Conservation (phyloP, 2,888 invertebrate genomes). For the Melanchra persicariae region DNA sequence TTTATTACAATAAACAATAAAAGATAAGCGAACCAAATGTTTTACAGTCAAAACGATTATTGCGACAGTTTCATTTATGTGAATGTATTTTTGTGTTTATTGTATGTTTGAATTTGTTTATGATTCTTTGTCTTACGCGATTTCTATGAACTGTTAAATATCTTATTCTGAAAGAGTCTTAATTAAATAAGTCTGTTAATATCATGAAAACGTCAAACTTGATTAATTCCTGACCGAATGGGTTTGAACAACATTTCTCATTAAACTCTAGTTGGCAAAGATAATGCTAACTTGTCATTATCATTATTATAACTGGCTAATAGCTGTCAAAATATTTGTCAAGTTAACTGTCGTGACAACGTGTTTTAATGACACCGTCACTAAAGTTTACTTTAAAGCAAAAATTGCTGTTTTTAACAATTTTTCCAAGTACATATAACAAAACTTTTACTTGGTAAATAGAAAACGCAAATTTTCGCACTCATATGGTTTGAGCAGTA, state of each 20-base stretch:
- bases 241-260: background rate
- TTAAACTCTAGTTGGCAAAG: background rate
- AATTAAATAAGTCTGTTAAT: background rate
- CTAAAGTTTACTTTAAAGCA: slow-evolving; percentile 8
- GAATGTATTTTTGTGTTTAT: background rate
- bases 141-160: background rate
- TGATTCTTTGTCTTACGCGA: background rate
- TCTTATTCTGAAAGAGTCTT: background rate
- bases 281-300: background rate
- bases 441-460: slow-evolving; percentile 84
- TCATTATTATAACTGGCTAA: slow-evolving; percentile 1
- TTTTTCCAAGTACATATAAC: slow-evolving; percentile 67
- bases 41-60: slow-evolving; percentile 32
- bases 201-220: background rate
- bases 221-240: background rate
- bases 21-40: slow-evolving; percentile 31
- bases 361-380: slow-evolving; percentile 3
- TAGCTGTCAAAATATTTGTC: slow-evolving; percentile 7
- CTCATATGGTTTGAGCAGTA: slow-evolving; percentile 62
- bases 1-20: slow-evolving; percentile 29
- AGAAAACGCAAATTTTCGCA: slow-evolving; percentile 69
- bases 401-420: slow-evolving; percentile 23
- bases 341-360: slow-evolving; percentile 6
- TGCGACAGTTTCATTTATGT: slow-evolving; percentile 10
- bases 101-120: background rate